Base-by-base conservation (phyloP, 2,113 vertebrate genomes). In the Sinocyclocheilus grahami region DNA sequence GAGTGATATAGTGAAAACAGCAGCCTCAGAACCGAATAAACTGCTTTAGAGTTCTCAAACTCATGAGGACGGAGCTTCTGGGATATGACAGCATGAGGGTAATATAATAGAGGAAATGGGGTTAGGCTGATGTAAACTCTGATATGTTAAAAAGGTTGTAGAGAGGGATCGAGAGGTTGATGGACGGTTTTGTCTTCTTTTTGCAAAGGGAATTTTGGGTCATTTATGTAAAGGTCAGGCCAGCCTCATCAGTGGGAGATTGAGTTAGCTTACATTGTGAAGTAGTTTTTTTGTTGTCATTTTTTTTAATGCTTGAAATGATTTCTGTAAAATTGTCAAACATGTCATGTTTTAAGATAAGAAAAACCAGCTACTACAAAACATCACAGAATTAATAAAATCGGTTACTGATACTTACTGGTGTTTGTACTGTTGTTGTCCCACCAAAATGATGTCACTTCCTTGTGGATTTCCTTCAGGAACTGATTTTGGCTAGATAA, bases 91-190 rank as follows among this genome's bases (percentile, higher is more conserved):
- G 30, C 20, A 46, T 20, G 42, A 12, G 6, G 14, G 11, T 33
- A 5, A 24, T 82, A 30, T 30, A 46, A 27, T 55, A 30, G 24
- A 83, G 84, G 65, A 83, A 42, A 55, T 33, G 86, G 83, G 8
- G n/a, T 78, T 46, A 78, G 33, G 24, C 65, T 48, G 42, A 51
- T 85, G 71, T 90, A 92, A 92, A 93, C 85, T 74, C 55, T 78
- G 87, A 92, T 90, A 90, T 92, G 90, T 91, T 72, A 65, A 78
- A 55, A 82, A 39, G 78, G 33, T 30, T 83, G 72, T 55, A 14
- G 53, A 53, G 48, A 77, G 42, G 79, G 58, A 14, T 69, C 30
- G 51, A 55, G 71, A 82, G n/a, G 13, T 85, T 60, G 85, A n/a
- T n/a, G 48, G 65, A 16, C 13, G 51, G 22, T 77, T n/a, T 48